Evolutionary conservation across 2,113 vertebrate species (phyloP), one percentile per base, ranked within the genome.

Genomic region (Antennarius striatus): DNA sequence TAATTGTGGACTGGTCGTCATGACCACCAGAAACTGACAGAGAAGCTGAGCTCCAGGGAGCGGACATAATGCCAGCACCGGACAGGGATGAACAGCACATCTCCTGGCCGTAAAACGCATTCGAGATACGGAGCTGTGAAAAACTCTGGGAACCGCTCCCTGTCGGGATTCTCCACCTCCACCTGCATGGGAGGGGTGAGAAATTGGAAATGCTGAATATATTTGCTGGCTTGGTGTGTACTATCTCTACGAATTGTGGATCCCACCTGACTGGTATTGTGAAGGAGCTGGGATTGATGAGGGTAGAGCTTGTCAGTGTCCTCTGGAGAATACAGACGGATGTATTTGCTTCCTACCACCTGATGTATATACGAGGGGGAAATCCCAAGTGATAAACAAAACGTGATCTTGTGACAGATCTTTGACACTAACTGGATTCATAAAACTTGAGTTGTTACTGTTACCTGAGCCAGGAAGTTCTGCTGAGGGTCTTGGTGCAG

Each of bases 11-110:
- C 54, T 9, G 17, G 36, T 42, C 49, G 59, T 93, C 94, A 99
- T 0, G 95, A 95, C 98, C 97, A 99, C 98, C 97, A 99, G 89
- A 96, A 99, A 79, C 96, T 98, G 86, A 99, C 94, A 0, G 98
- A 98, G 78, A 98, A 99, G 88, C 98, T 99, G 74, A 94, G 89
- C 66, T 98, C 94, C 22, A 99, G 84, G 0, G 97, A 94, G 15
- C 94, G 93, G 49, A 98, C 92, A 0, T 98, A 98, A 68, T 99
- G 97, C 98, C 98, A 99, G 13, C 97, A 90, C 42, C 82, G 91
- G 5, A 91, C 91, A 0, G 98, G 98, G 75, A 98, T 98, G 77
- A 96, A 99, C 8, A 99, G 92, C 62, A 96, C 87, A 13, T 99
- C 95, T n/a, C 96, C 95, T 0, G 98, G 95, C 39, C 68, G 82